Evolutionary conservation across 2,113 vertebrate species (phyloP).

Genomic region (Tupaia tana): DNA sequence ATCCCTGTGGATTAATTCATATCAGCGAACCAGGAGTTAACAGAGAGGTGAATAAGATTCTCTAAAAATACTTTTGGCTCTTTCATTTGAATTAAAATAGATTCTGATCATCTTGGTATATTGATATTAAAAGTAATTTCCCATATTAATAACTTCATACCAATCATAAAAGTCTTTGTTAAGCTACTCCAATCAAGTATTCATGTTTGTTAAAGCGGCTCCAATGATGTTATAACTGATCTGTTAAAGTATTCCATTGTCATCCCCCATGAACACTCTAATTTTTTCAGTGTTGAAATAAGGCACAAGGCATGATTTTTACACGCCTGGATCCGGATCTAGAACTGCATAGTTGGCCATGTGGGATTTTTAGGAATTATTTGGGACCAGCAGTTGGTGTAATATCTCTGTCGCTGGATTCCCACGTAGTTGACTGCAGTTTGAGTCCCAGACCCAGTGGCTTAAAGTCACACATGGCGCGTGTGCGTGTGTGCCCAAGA

Average conservation of each 20-base stretch:
- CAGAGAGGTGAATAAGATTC: not conserved
- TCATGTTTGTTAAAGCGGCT: not conserved
- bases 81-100: not conserved
- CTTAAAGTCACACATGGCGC: too few species aligned
- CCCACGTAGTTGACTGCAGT: too few species aligned
- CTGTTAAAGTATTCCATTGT: not conserved
- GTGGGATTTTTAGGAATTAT: too few species aligned
- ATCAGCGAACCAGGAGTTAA: not conserved
- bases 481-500: too few species aligned
- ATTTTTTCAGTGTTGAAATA: not conserved
- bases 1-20: not conserved
- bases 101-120: conserved; percentile 29
- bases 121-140: not conserved
- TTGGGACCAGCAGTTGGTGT: too few species aligned
- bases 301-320: too few species aligned
- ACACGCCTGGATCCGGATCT: too few species aligned
- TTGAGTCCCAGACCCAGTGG: too few species aligned
- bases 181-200: not conserved
- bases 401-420: too few species aligned
- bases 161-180: not conserved
- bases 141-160: not conserved
- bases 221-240: not conserved
- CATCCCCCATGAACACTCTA: not conserved
- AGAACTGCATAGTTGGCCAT: too few species aligned
- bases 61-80: conserved; percentile 8